Base-by-base conservation (phyloP, 2,888 invertebrate genomes). In the Koerneria pararmatus region DNA sequence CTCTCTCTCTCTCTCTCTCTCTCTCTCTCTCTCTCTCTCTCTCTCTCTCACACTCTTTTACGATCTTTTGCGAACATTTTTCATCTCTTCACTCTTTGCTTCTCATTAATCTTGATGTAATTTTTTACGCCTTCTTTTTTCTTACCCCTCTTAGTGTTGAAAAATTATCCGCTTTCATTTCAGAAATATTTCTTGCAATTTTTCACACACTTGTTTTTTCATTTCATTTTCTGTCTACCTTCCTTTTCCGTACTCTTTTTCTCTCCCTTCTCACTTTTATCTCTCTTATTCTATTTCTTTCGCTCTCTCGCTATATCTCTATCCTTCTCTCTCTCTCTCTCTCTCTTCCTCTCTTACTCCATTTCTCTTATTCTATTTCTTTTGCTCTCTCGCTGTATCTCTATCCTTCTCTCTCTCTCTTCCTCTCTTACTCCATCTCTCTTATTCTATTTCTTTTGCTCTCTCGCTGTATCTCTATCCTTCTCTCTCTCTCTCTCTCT, bases 271-370 rank as follows among this genome's bases (percentile, higher is more conserved):
- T n/a, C 29, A 31, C 56, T n/a, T n/a, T n/a, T n/a, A n/a, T n/a
- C n/a, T n/a, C n/a, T n/a, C 32, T 19, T 54, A 54, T 54, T 54
- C 32, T 58, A 35, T 22, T 5, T 35, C 58, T 37, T 27, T 51
- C 51, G n/a, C 51, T 51, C n/a, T 22, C 51, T 51, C 51, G 6
- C 51, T 51, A n/a, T 15, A n/a, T 51, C 51, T 22, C 51, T 51
- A n/a, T 51, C 51, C n/a, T 27, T 22, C 51, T 51, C 51, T 51
- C 22, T 51, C 51, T 22, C 51, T 51, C 51, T 51, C 51, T 51
- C 51, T 22, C 51, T 51, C 51, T 22, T 27, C 24, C 51, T 51
- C 51, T 51, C 51, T 22, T 27, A 22, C 51, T 22, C 51, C 24
- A n/a, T 51, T 27, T 51, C n/a, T 22, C 11, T 51, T 27, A 22